A percentile compares a stretch with the other conserved stretches of the same genome.
These are phyloP conservation scores for Zoanthus solanderi DNA, from an alignment of 92 coral and sea anemone genomes.

Conservation along the genomic window DNA sequence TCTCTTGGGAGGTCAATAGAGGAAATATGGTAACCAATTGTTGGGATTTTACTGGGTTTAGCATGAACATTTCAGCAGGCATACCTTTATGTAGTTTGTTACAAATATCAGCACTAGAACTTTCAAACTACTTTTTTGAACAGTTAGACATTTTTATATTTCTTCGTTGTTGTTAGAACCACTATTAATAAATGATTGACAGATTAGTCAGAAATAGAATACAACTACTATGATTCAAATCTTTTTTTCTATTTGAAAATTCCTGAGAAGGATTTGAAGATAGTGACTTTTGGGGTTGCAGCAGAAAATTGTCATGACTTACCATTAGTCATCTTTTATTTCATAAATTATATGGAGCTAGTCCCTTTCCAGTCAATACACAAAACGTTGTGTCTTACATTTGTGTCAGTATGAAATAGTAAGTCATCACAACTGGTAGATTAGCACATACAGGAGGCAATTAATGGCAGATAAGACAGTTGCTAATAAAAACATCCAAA, in stretches of 20 bases:
- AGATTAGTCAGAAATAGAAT: not conserved
- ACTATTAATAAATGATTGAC: not conserved
- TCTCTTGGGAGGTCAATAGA: not conserved
- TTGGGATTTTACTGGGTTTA: not conserved
- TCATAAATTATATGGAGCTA: not conserved
- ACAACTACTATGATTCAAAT: not conserved
- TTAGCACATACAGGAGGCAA: not conserved
- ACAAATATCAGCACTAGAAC: not conserved
- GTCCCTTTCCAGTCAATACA: not conserved
- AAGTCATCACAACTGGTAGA: not conserved
- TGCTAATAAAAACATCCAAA: not conserved
- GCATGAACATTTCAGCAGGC: not conserved
- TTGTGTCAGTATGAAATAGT: not conserved
- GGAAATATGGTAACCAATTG: not conserved
- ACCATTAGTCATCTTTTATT: not conserved
- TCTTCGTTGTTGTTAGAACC: not conserved
- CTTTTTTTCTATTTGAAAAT: not conserved
- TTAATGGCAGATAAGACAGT: not conserved
- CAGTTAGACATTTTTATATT: not conserved
- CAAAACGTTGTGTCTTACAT: not conserved
- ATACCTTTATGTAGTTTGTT: not conserved
- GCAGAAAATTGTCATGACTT: not conserved
- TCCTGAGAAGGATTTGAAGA: not conserved
- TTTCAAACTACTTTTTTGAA: not conserved
- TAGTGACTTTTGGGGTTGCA: not conserved